Percentiles rank a stretch among this genome's conserved stretches.
These are phyloP conservation scores for Acanthosoma haemorrhoidale DNA, from an alignment of 2,888 invertebrate species.

Conservation along the genomic window DNA sequence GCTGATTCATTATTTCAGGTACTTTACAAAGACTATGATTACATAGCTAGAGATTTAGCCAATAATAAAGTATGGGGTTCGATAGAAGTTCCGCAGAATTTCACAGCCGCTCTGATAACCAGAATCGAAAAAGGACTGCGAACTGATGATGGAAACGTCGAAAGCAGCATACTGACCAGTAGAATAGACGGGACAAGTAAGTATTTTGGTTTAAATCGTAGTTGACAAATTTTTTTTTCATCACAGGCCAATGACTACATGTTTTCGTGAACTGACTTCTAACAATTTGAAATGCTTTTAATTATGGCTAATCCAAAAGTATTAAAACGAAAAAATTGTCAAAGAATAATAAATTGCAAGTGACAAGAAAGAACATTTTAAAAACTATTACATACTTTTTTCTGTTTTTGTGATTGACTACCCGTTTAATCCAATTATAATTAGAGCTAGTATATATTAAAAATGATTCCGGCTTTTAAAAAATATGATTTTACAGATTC, in stretches of 20 bases:
- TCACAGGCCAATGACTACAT: neutral
- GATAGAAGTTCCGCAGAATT: conserved; percentile 26
- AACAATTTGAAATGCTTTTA: too few species aligned
- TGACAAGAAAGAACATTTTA: too few species aligned
- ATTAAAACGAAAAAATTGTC: too few species aligned
- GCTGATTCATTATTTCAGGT: conserved; percentile 9
- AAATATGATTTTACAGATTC: conserved; percentile 20
- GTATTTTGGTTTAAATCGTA: neutral
- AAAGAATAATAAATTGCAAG: too few species aligned
- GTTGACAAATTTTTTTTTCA: neutral
- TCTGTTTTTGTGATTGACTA: too few species aligned
- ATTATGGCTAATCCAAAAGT: too few species aligned
- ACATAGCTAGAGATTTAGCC: conserved; percentile 1
- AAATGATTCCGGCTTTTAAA: too few species aligned
- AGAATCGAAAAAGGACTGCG: conserved; percentile 14
- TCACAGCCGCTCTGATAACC: conserved; percentile 10
- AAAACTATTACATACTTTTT: too few species aligned
- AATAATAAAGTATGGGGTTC: conserved; percentile 20
- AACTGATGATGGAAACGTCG: neutral
- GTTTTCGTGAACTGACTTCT: too few species aligned
- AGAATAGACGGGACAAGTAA: conserved; percentile 22
- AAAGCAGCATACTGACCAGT: neutral
- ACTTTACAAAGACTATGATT: conserved; percentile 6
- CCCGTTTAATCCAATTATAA: too few species aligned
- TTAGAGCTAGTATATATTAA: too few species aligned